A percentile compares a stretch with the other conserved stretches of the same genome.
These are phyloP conservation scores for Brachionus koreanus DNA, from an alignment of 1,140 invertebrate species.

Conservation along the genomic window DNA sequence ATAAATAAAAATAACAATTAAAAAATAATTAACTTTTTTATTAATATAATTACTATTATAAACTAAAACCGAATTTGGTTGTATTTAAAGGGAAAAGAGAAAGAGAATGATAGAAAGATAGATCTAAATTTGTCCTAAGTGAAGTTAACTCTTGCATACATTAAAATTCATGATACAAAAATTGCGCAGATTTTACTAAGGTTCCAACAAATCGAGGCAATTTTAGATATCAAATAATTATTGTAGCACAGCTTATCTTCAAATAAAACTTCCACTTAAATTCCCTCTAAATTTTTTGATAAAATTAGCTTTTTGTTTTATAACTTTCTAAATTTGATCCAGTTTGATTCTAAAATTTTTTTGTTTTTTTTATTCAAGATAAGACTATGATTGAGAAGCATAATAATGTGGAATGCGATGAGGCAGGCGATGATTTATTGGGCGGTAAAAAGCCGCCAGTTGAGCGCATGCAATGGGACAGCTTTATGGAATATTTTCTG, in stretches of 20 bases:
- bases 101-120: not conserved
- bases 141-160: not conserved
- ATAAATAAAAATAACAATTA: not conserved
- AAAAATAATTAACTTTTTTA: not conserved
- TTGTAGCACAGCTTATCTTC: not conserved
- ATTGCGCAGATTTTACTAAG: not conserved
- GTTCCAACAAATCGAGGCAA: not conserved
- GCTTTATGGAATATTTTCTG: slow-evolving; percentile 29
- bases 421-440: not conserved
- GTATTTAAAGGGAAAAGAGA: too few relatives aligned
- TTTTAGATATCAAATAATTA: not conserved
- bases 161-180: not conserved
- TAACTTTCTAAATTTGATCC: not conserved
- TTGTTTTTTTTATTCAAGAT: not conserved
- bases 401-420: not conserved
- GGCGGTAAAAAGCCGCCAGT: not conserved
- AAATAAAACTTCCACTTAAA: slow-evolving; percentile 3
- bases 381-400: not conserved
- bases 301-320: not conserved
- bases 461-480: slow-evolving; percentile 35
- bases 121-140: not conserved
- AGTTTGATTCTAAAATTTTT: not conserved
- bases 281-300: not conserved
- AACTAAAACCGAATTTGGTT: too few relatives aligned
- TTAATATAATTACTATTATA: too few relatives aligned